Conservation (phyloP, 2,888 invertebrate genomes). For the Netelia inedita region DNA sequence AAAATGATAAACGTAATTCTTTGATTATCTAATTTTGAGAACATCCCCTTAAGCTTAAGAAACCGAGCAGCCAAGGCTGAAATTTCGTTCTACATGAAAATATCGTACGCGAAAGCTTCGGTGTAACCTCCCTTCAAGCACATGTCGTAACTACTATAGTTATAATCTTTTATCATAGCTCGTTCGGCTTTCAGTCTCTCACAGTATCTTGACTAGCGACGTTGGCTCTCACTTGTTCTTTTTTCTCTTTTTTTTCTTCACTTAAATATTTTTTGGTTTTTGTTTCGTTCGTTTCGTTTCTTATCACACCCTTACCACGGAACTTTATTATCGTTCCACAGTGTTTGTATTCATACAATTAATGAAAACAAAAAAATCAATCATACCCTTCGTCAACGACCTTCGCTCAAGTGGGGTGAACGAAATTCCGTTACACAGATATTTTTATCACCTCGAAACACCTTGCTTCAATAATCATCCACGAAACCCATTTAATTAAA, state of each 20-base stretch:
- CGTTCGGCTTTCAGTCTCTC: slow-evolving; percentile 63
- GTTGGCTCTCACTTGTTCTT: slow-evolving; percentile 42
- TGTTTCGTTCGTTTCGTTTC: too few species aligned
- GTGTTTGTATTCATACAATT: slow-evolving; percentile 26
- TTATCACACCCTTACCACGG: slow-evolving; percentile 43
- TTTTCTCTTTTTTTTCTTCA: slow-evolving; percentile 28
- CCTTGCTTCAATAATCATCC: background rate
- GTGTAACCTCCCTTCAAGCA: slow-evolving; percentile 44
- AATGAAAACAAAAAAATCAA: slow-evolving; percentile 9
- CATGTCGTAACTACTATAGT: slow-evolving; percentile 64
- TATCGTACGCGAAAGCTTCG: slow-evolving; percentile 3
- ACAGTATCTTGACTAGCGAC: slow-evolving; percentile 59
- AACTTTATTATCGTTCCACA: slow-evolving; percentile 19
- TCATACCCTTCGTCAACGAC: slow-evolving; percentile 15
- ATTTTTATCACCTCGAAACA: slow-evolving; percentile 26
- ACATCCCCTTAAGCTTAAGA: background rate
- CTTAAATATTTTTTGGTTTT: too few species aligned
- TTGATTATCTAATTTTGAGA: too few species aligned
- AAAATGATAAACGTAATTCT: too few species aligned
- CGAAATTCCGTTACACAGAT: slow-evolving; percentile 7
- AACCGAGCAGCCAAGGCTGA: background rate
- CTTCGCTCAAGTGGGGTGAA: background rate
- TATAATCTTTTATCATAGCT: slow-evolving; percentile 60
- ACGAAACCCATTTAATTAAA: slow-evolving; percentile 17
- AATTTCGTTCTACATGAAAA: background rate